Evolutionary conservation across 2,113 vertebrate genomes (phyloP), one percentile per base, ranked within the genome.

Genomic region (Microtus montanus): DNA sequence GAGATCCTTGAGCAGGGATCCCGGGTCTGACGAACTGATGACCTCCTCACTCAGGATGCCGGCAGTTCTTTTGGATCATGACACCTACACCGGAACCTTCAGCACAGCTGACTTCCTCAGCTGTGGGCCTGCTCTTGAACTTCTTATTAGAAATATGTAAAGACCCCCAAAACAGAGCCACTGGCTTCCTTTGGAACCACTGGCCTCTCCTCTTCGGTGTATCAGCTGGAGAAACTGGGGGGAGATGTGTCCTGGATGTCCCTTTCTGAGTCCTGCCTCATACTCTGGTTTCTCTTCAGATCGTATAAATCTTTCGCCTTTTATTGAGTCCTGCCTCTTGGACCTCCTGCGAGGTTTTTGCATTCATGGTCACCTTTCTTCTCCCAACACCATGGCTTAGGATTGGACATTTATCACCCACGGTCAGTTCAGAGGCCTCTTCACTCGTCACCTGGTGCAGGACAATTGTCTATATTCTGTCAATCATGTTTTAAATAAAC

Each of bases 21-120:
- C 44, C 1, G 5, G 61, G 49, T 61, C 41, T 4, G 1, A 0
- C 5, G 0, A 2, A 30, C 33, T n/a, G 68, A 77, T 41, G 54
- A 52, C 66, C 24, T n/a, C 44, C 33, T 49, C 41, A 28, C 28
- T 79, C 22, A 10, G 1, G 77, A 87, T 35, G 47, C 47, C 4
- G 47, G 12, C 5, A 9, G 77, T 38, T 1, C 1, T 91, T 47
- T 41, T 5, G 12, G 77, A 52, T 54, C 4, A 2, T 41, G 54
- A n/a, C 30, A 33, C 78, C 35, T 47, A n/a, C n/a, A 0, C 2
- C 58, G 86, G 20, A 5, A 10, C 35, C 10, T 28, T 41, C 19
- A 20, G 41, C 15, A 0, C 68, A 83, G 63, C 44, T 13, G 10
- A 64, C 44, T 41, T 12, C 52, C 63, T 22, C 15, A 4, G 30